phyloP scores from a whole-genome alignment of 2,113 vertebrate genomes.

The Chamaea fasciata region DNA sequence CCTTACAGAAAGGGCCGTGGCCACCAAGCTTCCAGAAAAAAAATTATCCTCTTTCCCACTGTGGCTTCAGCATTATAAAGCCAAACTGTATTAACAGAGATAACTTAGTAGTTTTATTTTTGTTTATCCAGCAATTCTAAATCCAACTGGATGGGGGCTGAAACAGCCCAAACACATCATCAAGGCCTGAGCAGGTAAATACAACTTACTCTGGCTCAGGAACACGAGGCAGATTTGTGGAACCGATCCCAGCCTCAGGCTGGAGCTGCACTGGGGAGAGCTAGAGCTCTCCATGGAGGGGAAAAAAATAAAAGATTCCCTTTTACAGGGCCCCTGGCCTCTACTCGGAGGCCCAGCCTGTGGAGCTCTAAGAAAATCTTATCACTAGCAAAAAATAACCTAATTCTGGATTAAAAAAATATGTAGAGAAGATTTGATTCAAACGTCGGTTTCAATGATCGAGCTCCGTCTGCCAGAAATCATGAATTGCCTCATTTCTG shows the following conservation, averaged over 20 bases:
- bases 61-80: not conserved
- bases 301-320: not conserved
- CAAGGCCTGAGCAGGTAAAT: not conserved
- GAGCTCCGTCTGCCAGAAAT: not conserved
- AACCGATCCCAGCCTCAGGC: not conserved
- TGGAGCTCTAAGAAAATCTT: slow-evolving; percentile 11
- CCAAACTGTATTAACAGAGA: not conserved
- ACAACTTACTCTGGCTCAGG: not conserved
- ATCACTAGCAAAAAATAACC: not conserved
- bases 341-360: not conserved
- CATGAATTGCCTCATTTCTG: not conserved
- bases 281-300: not conserved
- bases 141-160: not conserved
- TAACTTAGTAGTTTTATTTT: not conserved
- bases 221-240: not conserved
- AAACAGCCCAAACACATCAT: not conserved
- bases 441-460: not conserved
- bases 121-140: not conserved
- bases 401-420: slow-evolving; percentile 14
- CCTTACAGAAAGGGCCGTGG: not conserved
- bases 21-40: not conserved
- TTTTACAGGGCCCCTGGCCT: slow-evolving; percentile 36
- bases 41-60: not conserved
- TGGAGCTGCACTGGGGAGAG: not conserved
- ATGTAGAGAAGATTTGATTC: not conserved